Base-by-base conservation (phyloP, 2,113 vertebrate species). In the Chloropsis hardwickii region DNA sequence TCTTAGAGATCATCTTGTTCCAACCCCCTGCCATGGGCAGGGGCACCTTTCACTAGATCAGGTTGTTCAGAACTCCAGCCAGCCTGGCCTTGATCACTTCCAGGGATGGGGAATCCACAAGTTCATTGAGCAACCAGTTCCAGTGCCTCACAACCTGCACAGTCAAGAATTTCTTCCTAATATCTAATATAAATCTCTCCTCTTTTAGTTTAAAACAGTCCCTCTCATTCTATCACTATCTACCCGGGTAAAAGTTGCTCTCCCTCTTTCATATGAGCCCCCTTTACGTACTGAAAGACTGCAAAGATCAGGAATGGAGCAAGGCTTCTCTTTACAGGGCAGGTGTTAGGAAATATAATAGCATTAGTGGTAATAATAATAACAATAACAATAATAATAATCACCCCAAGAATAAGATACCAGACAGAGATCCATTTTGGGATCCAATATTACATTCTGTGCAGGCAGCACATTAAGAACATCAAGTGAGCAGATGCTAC, bases 391-490 rank as follows among this genome's bases (percentile, higher is more conserved):
- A 5, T 8, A 44, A 3, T 20, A 37, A 12, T 12, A 13, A 27
- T 54, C 9, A 64, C 42, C 23, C 47, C 72, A 89, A 48, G 19
- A 88, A 48, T 88, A 72, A 86, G 58, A 76, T 70, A 90, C 25
- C 29, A 81, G 18, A 47, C 7, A 71, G 66, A 25, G 13, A 47
- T 72, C 56, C 45, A 79, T 60, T 18, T 45, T 54, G n/a, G 12
- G 33, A 60, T 51, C 33, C 48, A 96, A 44, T 81, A 53, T n/a
- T 72, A 50, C 31, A 23, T 87, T 72, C 78, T 86, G 44, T 92
- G 56, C 35, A 94, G 72, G 27, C 13, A 93, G 58, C 37, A 95
- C 91, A 88, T 35, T 42, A 78, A 79, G 64, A 94, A 39, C 50
- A 90, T 56, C 64, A 66, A 80, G 76, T 47, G 39, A 93, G 19